A percentile compares a stretch with the other conserved stretches of the same genome.
Evolutionary conservation across 2,113 vertebrate genomes (phyloP).

Genomic region (Ictalurus punctatus): DNA sequence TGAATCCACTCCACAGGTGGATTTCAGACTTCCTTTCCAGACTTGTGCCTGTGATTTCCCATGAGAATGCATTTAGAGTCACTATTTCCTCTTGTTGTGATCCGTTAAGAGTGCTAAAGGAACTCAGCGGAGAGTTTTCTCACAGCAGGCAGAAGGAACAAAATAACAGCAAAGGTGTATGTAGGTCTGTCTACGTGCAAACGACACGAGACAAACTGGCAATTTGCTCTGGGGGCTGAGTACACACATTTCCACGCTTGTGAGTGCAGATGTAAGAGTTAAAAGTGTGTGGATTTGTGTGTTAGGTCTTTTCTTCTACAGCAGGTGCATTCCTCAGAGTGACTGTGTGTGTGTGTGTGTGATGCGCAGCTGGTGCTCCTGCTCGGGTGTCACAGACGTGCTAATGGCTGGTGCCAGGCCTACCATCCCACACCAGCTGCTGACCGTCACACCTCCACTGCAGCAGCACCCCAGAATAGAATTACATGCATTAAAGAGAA

Average conservation of each 20-base stretch:
- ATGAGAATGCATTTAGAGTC: neutral
- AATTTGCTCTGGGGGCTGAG: slow-evolving; percentile 28
- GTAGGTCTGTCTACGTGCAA: slow-evolving; percentile 9
- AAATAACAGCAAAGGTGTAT: slow-evolving; percentile 32
- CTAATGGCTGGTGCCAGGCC: slow-evolving; percentile 73
- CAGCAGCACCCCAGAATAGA: slow-evolving; percentile 62
- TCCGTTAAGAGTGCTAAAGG: neutral
- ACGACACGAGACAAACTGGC: slow-evolving; percentile 7
- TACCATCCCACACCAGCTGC: slow-evolving; percentile 72
- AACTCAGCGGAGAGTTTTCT: neutral
- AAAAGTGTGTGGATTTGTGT: slow-evolving; percentile 22
- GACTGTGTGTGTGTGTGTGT: slow-evolving; percentile 19
- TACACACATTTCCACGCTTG: slow-evolving; percentile 8
- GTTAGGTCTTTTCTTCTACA: slow-evolving; percentile 20
- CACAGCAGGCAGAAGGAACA: neutral
- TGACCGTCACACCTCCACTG: slow-evolving; percentile 66
- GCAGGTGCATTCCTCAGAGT: slow-evolving; percentile 23
- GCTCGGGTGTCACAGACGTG: slow-evolving; percentile 73
- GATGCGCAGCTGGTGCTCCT: slow-evolving; percentile 56
- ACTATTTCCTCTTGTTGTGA: neutral
- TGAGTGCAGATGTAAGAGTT: slow-evolving; percentile 11
- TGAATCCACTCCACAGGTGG: neutral
- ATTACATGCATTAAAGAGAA: slow-evolving; percentile 38
- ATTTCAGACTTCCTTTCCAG: neutral
- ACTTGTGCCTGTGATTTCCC: neutral